Percentiles rank a stretch among this genome's conserved stretches.
Evolutionary conservation across 2,113 vertebrate genomes (phyloP).

Genomic region (Thunnus thynnus): DNA sequence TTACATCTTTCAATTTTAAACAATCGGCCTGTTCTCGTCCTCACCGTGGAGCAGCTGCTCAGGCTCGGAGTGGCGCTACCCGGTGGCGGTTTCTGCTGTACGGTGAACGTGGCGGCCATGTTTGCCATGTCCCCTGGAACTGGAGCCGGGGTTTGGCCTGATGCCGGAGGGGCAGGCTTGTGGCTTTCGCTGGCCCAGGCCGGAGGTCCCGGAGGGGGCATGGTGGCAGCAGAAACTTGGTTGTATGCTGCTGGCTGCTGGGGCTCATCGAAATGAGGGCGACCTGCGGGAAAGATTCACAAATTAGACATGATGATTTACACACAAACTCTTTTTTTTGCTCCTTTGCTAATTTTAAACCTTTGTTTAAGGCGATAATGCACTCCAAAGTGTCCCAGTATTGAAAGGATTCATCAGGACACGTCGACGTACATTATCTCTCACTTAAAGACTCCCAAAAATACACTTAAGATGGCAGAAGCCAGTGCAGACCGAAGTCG

Average conservation of each 20-base stretch:
- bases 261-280: constrained; percentile 86
- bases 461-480: too few species aligned
- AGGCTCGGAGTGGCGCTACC: constrained; percentile 91
- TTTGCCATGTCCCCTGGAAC: constrained; percentile 75
- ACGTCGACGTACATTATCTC: neutral
- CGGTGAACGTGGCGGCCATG: constrained; percentile 82
- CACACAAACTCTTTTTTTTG: too few species aligned
- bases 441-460: neutral
- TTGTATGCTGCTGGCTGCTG: constrained; percentile 82
- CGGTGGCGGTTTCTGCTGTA: constrained; percentile 85
- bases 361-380: too few species aligned
- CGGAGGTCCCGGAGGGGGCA: constrained; percentile 82
- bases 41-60: constrained; percentile 96
- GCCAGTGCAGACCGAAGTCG: constrained; percentile 89
- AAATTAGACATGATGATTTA: neutral
- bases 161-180: constrained; percentile 44
- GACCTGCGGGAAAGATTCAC: constrained; percentile 75
- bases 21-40: neutral
- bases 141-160: constrained; percentile 34
- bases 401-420: too few species aligned
- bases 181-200: constrained; percentile 86
- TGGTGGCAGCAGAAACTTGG: constrained; percentile 72
- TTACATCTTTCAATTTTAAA: neutral
- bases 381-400: neutral
- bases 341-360: too few species aligned